Percentiles rank a stretch among this genome's conserved stretches.
Evolutionary conservation across 2,797 vertebrate species (phyloP).

Genomic region (Euphonia xanthogaster): DNA sequence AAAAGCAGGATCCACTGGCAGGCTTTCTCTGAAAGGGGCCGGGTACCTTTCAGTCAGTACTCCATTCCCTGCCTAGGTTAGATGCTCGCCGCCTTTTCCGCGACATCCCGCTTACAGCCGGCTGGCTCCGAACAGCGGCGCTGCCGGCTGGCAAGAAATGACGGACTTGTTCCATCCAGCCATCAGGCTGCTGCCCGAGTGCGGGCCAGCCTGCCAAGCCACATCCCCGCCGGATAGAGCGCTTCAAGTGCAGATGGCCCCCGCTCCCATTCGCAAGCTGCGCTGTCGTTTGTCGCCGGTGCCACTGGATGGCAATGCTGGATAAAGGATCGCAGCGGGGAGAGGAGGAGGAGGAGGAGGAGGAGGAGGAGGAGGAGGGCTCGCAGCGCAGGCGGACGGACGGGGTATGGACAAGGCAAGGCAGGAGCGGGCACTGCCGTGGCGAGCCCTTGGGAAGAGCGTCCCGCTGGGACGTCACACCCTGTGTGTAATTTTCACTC

Average conservation of each 20-base stretch:
- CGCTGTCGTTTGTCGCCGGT: background rate
- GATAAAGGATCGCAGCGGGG: background rate
- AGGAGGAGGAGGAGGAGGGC: no score
- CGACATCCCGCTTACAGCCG: background rate
- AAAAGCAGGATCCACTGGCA: background rate
- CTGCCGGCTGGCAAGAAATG: background rate
- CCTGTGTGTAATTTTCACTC: background rate
- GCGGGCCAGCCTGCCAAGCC: background rate
- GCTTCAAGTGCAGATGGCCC: accelerated
- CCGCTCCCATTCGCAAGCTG: accelerated
- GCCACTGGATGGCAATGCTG: conserved; percentile 62
- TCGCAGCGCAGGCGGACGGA: background rate
- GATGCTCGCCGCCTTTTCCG: accelerated
- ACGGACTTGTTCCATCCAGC: accelerated
- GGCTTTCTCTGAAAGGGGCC: background rate
- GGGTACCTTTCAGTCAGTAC: accelerated
- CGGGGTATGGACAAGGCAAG: accelerated
- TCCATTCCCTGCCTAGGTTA: accelerated
- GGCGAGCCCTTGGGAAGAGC: background rate
- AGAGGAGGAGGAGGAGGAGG: background rate
- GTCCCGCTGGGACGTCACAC: background rate
- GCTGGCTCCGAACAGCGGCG: no score
- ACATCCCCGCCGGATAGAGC: accelerated
- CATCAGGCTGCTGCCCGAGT: accelerated
- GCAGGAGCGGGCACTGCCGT: background rate